Evolutionary conservation across 2,113 vertebrate species (phyloP).

Genomic region (Thomomys bottae): DNA sequence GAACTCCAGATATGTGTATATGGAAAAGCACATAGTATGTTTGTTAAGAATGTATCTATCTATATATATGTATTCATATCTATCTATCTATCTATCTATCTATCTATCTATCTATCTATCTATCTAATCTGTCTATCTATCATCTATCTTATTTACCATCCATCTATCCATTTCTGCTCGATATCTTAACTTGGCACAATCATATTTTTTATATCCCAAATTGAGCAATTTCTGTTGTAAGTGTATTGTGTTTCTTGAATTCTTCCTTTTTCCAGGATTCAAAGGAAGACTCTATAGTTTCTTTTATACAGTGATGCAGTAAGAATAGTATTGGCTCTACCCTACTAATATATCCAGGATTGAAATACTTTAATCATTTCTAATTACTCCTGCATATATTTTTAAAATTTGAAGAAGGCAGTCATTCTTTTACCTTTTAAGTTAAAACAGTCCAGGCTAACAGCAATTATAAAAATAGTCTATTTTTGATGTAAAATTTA

Average conservation of each 20-base stretch:
- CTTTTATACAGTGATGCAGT: background rate
- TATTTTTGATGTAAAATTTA: slow-evolving; percentile 40
- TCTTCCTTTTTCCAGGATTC: background rate
- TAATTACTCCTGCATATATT: background rate
- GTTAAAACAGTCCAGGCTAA: slow-evolving; percentile 26
- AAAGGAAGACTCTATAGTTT: background rate
- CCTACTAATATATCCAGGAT: background rate
- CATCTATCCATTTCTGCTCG: background rate
- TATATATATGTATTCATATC: too few species aligned
- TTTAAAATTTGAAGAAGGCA: slow-evolving; percentile 36
- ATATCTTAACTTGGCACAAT: background rate
- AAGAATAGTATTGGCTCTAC: background rate
- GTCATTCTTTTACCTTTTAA: slow-evolving; percentile 7
- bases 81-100: too few species aligned
- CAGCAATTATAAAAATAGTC: background rate
- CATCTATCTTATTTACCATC: background rate
- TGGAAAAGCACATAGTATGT: too few species aligned
- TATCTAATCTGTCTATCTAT: too few species aligned
- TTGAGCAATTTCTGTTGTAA: background rate
- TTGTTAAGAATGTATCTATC: too few species aligned
- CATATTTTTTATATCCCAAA: background rate
- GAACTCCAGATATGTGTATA: background rate
- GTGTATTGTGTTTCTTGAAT: background rate
- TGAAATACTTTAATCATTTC: background rate
- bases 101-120: too few species aligned